A percentile compares a stretch with the other conserved stretches of the same genome.
Evolutionary conservation across 2,113 vertebrate genomes (phyloP).

Genomic region (Leiothrix lutea): DNA sequence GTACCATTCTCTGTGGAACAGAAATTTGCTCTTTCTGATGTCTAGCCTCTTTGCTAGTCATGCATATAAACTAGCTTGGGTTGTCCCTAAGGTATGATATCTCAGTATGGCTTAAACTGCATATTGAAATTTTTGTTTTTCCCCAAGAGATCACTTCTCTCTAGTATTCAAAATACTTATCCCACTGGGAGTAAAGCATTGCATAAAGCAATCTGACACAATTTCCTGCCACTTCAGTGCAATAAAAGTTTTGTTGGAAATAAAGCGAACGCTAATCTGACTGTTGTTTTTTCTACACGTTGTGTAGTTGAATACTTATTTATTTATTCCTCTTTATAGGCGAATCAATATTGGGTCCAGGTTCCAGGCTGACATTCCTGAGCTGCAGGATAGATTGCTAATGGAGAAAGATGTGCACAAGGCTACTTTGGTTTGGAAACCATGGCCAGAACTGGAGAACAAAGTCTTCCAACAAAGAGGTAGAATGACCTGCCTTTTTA

Average conservation of each 20-base stretch:
- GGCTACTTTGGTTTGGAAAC: constrained; percentile 85
- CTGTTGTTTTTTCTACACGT: not conserved
- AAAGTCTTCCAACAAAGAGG: constrained; percentile 82
- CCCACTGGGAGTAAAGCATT: not conserved
- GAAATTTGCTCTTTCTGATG: not conserved
- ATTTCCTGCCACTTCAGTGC: constrained; percentile 2
- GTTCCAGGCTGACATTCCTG: constrained; percentile 87
- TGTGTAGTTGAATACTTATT: not conserved
- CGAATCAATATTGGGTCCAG: constrained; percentile 85
- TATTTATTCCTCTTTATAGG: constrained; percentile 63
- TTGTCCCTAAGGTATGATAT: not conserved
- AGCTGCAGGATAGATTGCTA: constrained; percentile 71
- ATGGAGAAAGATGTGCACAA: constrained; percentile 76
- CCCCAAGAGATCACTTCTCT: not conserved
- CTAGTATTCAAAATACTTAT: not conserved
- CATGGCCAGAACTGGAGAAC: constrained; percentile 80
- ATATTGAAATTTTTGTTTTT: not conserved
- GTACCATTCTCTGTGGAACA: not conserved
- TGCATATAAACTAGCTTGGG: not conserved
- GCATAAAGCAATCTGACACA: constrained; percentile 5
- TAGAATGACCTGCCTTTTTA: constrained; percentile 6
- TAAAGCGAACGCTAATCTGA: not conserved
- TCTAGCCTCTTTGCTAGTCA: not conserved
- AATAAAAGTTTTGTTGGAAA: not conserved
- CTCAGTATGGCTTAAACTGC: not conserved